phyloP scores from a whole-genome alignment of 2,888 invertebrate genomes.

The Agrochola litura region DNA sequence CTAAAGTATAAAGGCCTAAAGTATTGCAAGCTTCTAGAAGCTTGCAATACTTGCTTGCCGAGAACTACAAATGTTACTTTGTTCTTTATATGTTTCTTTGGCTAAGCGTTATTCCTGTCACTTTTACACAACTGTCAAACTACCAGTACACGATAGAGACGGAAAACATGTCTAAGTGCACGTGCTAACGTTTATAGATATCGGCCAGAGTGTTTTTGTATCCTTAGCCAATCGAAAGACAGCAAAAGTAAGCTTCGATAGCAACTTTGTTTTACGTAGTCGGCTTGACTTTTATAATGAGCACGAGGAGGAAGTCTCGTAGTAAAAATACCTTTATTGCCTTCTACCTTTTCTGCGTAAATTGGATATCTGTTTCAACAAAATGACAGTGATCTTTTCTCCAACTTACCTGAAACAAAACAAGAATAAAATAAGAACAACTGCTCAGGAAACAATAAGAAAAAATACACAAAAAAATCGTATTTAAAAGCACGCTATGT shows the following conservation, averaged over 20 bases:
- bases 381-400: conserved; percentile 38
- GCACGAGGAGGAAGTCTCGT: background rate
- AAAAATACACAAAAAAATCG: too few species aligned
- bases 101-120: background rate
- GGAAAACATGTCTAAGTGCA: background rate
- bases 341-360: conserved; percentile 14
- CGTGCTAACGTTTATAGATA: background rate
- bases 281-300: conserved; percentile 32
- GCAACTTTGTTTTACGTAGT: background rate
- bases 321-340: conserved; percentile 9
- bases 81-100: background rate
- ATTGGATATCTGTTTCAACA: conserved; percentile 32
- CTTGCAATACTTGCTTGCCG: background rate
- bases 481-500: too few species aligned
- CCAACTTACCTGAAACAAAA: conserved; percentile 64
- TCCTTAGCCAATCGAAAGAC: background rate
- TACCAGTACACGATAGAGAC: too few species aligned
- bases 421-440: conserved; percentile 20
- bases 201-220: background rate
- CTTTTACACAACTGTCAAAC: background rate
- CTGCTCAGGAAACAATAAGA: background rate
- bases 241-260: background rate
- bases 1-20: too few species aligned
- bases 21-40: too few species aligned
- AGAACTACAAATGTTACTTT: background rate